Conservation (phyloP, 2,113 vertebrate species). For the Microcebus tavaratra region DNA sequence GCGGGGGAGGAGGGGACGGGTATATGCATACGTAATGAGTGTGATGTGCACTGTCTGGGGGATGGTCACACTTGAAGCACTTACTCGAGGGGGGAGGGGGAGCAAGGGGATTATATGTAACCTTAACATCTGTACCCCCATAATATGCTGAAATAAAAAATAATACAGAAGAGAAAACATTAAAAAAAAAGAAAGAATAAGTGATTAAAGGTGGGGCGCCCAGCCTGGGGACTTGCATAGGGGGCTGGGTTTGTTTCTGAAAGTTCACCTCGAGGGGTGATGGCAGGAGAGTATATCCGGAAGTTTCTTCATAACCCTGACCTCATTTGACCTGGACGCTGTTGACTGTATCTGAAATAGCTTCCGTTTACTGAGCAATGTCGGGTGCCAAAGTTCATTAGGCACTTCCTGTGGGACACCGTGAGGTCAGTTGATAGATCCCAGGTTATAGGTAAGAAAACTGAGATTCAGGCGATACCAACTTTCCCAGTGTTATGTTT, state of each 20-base stretch:
- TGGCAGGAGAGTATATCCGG: not conserved
- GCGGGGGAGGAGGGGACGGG: no score
- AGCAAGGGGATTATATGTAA: no score
- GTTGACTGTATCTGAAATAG: not conserved
- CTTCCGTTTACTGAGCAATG: not conserved
- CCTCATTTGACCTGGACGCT: not conserved
- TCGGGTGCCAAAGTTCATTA: not conserved
- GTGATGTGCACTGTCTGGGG: no score
- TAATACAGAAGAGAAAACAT: no score
- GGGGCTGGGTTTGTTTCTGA: not conserved
- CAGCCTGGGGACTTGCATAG: accelerated
- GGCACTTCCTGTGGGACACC: not conserved
- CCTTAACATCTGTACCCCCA: no score
- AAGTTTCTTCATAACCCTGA: not conserved
- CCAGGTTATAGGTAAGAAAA: not conserved
- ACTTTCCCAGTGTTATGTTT: not conserved
- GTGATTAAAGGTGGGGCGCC: not conserved
- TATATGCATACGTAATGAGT: no score
- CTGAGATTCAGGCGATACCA: not conserved
- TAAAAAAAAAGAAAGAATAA: not conserved
- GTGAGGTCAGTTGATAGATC: not conserved
- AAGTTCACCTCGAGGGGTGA: not conserved
- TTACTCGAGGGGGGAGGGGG: no score
- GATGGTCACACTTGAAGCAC: no score
- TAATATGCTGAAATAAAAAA: no score